phyloP scores from a whole-genome alignment of 92 coral and sea anemone species.

The Paramuricea clavata region DNA sequence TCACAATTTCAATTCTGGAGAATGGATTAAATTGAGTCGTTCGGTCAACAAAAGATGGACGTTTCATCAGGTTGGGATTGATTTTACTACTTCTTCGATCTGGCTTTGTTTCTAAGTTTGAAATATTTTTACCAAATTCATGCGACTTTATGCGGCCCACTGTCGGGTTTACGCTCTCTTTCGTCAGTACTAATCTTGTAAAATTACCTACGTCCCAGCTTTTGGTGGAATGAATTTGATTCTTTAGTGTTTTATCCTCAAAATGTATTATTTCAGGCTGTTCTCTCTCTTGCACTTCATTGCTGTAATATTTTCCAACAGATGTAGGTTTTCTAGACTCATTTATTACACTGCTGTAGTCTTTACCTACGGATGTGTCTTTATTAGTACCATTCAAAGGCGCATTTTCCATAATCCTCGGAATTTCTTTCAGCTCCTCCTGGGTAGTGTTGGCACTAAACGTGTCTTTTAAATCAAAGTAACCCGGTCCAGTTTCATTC shows the following conservation, averaged over 20 bases:
- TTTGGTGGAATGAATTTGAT: not conserved
- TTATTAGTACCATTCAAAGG: not conserved
- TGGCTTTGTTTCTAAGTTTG: not conserved
- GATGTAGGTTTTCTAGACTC: not conserved
- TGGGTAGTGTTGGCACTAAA: slow-evolving; percentile 3
- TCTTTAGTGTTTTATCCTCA: not conserved
- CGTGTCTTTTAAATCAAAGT: slow-evolving; percentile 23
- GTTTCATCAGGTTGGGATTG: not conserved
- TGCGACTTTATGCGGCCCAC: too few species aligned
- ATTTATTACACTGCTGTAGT: not conserved
- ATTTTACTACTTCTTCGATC: not conserved
- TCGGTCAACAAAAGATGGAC: not conserved
- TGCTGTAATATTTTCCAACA: not conserved
- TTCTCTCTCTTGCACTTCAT: not conserved
- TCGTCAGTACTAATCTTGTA: not conserved
- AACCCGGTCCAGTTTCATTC: slow-evolving; percentile 92
- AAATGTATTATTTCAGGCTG: not conserved
- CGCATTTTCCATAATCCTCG: not conserved
- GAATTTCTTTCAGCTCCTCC: slow-evolving; percentile 29
- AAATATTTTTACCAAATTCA: not conserved
- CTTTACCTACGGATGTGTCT: not conserved
- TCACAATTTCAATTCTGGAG: not conserved
- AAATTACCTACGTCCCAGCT: not conserved
- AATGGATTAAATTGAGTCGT: not conserved
- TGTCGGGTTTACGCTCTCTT: not conserved